These are phyloP conservation scores for Biston stratarius DNA, from an alignment of 2,888 invertebrate species.

Conservation along the genomic window DNA sequence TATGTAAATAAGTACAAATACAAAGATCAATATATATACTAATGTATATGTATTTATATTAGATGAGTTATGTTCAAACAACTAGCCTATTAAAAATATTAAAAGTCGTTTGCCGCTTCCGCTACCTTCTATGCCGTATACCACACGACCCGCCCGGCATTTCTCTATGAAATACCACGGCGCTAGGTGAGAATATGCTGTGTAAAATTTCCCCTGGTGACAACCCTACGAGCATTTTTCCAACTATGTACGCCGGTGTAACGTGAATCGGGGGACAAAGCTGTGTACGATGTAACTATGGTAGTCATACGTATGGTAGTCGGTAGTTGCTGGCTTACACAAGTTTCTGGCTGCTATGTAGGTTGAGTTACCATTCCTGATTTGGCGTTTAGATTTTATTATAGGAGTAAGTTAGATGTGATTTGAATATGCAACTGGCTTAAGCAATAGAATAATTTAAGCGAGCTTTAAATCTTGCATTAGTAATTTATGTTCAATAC, in stretches of 20 bases:
- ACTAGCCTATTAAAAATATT: too few relatives aligned
- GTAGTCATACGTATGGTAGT: too few relatives aligned
- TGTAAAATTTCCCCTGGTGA: constrained; percentile 74
- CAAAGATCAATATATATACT: too few relatives aligned
- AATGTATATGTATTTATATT: too few relatives aligned
- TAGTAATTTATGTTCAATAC: too few relatives aligned
- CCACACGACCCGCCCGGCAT: constrained; percentile 51
- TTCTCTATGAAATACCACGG: constrained; percentile 73
- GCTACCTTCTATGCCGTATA: constrained; percentile 15
- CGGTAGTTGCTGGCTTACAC: neutral
- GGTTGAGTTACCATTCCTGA: neutral
- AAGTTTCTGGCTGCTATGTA: neutral
- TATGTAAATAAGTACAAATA: too few relatives aligned
- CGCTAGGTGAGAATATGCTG: constrained; percentile 73
- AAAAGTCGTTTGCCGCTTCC: constrained; percentile 1
- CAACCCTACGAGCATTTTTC: constrained; percentile 65
- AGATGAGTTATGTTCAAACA: too few relatives aligned
- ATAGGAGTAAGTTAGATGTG: neutral
- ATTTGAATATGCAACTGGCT: too few relatives aligned
- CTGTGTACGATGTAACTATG: constrained; percentile 45
- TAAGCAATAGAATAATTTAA: too few relatives aligned
- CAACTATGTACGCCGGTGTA: constrained; percentile 59
- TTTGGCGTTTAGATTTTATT: neutral
- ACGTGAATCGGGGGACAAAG: constrained; percentile 52
- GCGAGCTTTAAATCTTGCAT: too few relatives aligned